Evolutionary conservation across 1,140 invertebrate genomes (phyloP), one percentile per base, ranked within the genome.

Genomic region (Bombus waltoni): DNA sequence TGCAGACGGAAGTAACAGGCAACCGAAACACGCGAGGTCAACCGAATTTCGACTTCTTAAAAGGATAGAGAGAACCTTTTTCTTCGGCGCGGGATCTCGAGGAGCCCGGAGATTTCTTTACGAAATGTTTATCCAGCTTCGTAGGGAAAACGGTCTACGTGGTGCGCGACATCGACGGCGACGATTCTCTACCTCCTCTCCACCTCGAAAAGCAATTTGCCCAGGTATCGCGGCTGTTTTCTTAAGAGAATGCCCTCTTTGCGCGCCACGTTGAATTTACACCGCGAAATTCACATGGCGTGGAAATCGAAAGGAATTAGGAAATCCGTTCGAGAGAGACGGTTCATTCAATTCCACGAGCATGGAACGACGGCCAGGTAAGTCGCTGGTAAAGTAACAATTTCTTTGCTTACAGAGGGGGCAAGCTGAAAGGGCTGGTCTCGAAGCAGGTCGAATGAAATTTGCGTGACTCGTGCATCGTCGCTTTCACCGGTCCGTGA

Each of bases 41-140:
- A 85, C 53, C 76, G 42, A 80, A 85, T 85, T 85, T 80, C 77
- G 18, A 38, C 22, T 70, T n/a, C 10, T 28, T 59, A 3, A 83
- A 78, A 62, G 40, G n/a, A 65, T 32, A 3, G 42, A 83, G 57
- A 13, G 28, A 9, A 57, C 28, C 68, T 79, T 78, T 65, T 22
- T 38, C 59, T 22, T 38, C 59, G 11, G 1, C 2, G 25, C 40
- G 3, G 18, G n/a, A 25, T 53, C 4, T 40, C 66, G 8, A 4
- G 28, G 3, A 25, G 44, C 0, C 1, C 25, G 59, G 38, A 62
- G 42, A 81, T 42, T 44, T 44, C 57, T 71, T 53, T 40, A 5
- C 28, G 18, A 32, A 70, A 83, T 42, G 44, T 47, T 77, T 40
- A 35, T 53, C 25, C 9, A 44, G 57, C 10, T 78, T 53, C 3